These are phyloP conservation scores for Penelope pileata DNA, from an alignment of 2,113 vertebrate genomes.

Conservation along the genomic window DNA sequence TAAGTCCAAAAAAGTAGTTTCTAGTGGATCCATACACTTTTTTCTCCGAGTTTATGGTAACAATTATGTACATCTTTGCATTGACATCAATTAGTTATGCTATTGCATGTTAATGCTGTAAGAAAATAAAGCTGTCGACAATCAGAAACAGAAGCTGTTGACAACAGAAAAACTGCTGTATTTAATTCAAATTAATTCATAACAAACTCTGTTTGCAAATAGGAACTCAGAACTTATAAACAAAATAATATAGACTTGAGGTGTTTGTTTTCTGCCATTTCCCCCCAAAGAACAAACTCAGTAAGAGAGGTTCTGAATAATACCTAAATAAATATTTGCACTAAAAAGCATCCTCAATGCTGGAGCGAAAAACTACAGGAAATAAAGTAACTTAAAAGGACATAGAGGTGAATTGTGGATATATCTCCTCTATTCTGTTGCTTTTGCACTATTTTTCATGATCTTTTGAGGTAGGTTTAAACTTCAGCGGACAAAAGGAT, in stretches of 20 bases:
- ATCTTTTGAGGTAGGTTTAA: not conserved
- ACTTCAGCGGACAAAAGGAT: not conserved
- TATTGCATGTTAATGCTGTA: not conserved
- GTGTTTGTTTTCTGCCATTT: not conserved
- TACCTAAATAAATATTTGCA: not conserved
- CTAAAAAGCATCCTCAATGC: not conserved
- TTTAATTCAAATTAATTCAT: conserved; percentile 3
- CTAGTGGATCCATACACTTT: not conserved
- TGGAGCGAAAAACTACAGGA: not conserved
- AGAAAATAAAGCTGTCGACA: conserved; percentile 12
- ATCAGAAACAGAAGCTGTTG: not conserved
- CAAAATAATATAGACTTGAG: not conserved
- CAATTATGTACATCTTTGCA: not conserved
- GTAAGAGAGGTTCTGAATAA: not conserved
- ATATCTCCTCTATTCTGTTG: not conserved
- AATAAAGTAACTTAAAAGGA: not conserved
- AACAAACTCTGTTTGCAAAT: not conserved
- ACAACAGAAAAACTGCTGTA: not conserved
- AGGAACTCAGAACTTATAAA: not conserved
- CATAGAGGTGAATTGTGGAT: not conserved
- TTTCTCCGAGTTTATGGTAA: not conserved
- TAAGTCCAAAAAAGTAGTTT: not conserved
- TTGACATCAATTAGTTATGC: not conserved
- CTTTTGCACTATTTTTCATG: not conserved
- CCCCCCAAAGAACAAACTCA: not conserved